These are phyloP conservation scores for Cabera pusaria DNA, from an alignment of 2,888 invertebrate genomes.

Conservation along the genomic window DNA sequence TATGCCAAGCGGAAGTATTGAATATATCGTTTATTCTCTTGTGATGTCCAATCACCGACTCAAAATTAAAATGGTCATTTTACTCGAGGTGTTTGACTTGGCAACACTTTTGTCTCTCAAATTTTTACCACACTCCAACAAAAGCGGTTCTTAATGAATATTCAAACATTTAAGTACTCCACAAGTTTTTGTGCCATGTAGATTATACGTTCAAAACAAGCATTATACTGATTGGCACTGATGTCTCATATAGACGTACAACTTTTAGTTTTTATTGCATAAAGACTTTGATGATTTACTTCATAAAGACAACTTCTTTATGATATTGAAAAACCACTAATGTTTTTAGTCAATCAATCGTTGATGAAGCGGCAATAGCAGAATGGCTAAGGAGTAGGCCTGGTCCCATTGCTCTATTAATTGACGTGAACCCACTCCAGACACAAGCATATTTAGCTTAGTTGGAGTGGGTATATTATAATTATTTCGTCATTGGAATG, in stretches of 20 bases:
- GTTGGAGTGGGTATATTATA: no score
- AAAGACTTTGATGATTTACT: no score
- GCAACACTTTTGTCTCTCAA: constrained; percentile 21
- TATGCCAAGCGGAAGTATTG: constrained; percentile 2
- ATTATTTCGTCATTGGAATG: constrained; percentile 7
- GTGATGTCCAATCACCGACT: constrained; percentile 2
- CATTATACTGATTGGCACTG: constrained; percentile 16
- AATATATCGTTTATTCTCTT: not conserved
- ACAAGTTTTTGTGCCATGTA: constrained; percentile 8
- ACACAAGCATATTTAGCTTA: no score
- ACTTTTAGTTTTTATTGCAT: no score
- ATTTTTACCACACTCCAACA: constrained; percentile 20
- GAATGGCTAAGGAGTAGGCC: no score
- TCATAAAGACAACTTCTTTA: no score
- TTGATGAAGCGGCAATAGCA: no score
- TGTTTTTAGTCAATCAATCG: no score
- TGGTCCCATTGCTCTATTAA: no score
- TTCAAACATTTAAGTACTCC: constrained; percentile 18
- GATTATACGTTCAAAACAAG: constrained; percentile 18
- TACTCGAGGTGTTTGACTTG: constrained; percentile 12
- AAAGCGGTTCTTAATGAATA: constrained; percentile 25
- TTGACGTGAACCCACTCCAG: no score
- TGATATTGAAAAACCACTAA: no score
- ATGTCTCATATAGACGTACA: no score
- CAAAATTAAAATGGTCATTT: constrained; percentile 2